phyloP scores from a whole-genome alignment of 2,797 vertebrate genomes.

The Pygocentrus nattereri region DNA sequence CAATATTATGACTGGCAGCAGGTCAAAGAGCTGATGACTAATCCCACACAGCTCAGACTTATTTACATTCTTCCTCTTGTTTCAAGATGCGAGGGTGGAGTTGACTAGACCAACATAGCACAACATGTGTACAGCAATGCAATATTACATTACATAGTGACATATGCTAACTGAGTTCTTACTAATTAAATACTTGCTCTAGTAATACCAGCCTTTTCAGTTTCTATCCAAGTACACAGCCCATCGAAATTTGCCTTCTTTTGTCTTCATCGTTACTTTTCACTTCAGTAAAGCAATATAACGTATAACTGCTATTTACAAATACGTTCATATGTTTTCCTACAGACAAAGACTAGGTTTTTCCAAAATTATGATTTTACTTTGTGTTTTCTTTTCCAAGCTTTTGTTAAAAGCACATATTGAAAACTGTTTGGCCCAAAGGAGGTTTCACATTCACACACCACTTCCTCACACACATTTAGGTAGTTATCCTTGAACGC shows the following conservation, averaged over 20 bases:
- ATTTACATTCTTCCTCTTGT: slow-evolving; percentile 47
- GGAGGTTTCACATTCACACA: background rate
- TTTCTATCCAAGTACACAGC: background rate
- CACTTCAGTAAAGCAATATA: too few species aligned
- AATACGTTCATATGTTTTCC: background rate
- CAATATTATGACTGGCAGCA: slow-evolving; percentile 59
- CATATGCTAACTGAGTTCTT: background rate
- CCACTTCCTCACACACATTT: too few species aligned
- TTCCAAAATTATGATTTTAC: background rate
- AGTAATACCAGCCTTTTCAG: background rate
- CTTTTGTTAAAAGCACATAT: background rate
- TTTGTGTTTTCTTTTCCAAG: background rate
- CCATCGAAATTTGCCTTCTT: background rate
- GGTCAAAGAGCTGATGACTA: slow-evolving; percentile 54
- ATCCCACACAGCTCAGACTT: slow-evolving; percentile 43
- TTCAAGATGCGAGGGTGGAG: slow-evolving; percentile 27
- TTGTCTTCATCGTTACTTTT: background rate
- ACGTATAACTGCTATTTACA: background rate
- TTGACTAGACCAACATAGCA: background rate
- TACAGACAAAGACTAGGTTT: background rate
- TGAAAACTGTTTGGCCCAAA: background rate
- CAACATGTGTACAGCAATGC: background rate
- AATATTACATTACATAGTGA: background rate
- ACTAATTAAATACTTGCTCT: background rate
- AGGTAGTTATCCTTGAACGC: too few species aligned